Base-by-base conservation (phyloP, 2,113 vertebrate species). In the Cariama cristata region DNA sequence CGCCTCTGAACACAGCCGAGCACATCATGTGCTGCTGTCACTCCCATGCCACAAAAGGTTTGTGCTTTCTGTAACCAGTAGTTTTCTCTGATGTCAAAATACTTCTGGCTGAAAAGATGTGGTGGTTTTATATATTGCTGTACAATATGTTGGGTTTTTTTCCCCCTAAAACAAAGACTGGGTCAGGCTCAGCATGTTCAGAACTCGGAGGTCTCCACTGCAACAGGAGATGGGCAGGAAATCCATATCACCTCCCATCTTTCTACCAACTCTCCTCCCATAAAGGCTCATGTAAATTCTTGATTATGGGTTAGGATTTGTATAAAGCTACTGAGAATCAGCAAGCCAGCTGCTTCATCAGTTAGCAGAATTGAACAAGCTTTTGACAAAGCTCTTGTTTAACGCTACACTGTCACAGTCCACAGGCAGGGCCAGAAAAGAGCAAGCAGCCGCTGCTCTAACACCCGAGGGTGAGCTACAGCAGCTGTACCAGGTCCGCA, bases 1-100 rank as follows among this genome's bases (percentile, higher is more conserved):
- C n/a, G 35, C 32, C 8, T 44, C 66, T 16, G 15, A 74, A 19
- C 2, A 8, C 21, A 42, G n/a, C 0, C 0, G 1, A 74, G 35
- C 5, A 20, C 9, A 30, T 17, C 9, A 6, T 3, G 7, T 33
- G 21, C 42, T 76, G 13, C 47, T 40, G 16, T 58, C 38, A 30
- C 19, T 59, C 21, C 27, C 22, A 50, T 32, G 45, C 23, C 22
- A 21, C 0, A 0, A 44, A 83, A 50, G 20, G 2, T 19, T 58
- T 69, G 6, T 27, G 7, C 82, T 45, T 93, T 89, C 76, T 84
- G 49, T 14, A 76, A 38, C 20, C 18, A 35, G 2, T 5, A 49
- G 6, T 71, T 95, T 93, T 8, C 45, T 32, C 42, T 88, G 33
- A 79, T n/a, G 47, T 21, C 66, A 67, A 75, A 82, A 72, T 19